Evolutionary conservation across 2,113 vertebrate species (phyloP).

Genomic region (Sceloporus tristichus): DNA sequence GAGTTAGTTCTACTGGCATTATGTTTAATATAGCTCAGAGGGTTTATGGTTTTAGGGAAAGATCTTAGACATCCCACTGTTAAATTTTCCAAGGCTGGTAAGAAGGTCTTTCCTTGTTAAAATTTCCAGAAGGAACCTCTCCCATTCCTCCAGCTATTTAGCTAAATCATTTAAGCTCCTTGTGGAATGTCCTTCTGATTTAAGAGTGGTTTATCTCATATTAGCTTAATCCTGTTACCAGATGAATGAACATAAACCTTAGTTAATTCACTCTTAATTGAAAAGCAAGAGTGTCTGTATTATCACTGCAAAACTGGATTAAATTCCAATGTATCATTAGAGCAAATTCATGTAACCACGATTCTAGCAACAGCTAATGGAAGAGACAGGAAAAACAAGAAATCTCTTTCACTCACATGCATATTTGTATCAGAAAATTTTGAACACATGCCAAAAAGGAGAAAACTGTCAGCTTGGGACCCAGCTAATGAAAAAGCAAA

Average conservation of each 20-base stretch:
- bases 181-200: conserved; percentile 21
- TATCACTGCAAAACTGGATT: conserved; percentile 6
- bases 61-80: neutral
- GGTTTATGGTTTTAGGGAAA: neutral
- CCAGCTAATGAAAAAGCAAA: conserved; percentile 13
- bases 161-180: conserved; percentile 33
- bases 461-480: neutral
- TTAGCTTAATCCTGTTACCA: conserved; percentile 37
- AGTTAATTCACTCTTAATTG: conserved; percentile 39
- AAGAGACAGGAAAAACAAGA: neutral
- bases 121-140: neutral
- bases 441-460: neutral
- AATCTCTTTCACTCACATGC: neutral
- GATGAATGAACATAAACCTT: conserved; percentile 16
- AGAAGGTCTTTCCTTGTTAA: neutral
- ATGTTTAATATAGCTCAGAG: neutral
- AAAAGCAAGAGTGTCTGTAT: conserved; percentile 34
- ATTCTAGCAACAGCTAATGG: neutral
- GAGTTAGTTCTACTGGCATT: neutral
- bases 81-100: neutral
- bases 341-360: neutral
- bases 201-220: conserved; percentile 40
- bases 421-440: neutral
- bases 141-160: conserved; percentile 24
- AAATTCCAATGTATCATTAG: neutral